Evolutionary conservation across 92 coral and sea anemone species (phyloP).

Genomic region (Umimayanthus chanpuru): DNA sequence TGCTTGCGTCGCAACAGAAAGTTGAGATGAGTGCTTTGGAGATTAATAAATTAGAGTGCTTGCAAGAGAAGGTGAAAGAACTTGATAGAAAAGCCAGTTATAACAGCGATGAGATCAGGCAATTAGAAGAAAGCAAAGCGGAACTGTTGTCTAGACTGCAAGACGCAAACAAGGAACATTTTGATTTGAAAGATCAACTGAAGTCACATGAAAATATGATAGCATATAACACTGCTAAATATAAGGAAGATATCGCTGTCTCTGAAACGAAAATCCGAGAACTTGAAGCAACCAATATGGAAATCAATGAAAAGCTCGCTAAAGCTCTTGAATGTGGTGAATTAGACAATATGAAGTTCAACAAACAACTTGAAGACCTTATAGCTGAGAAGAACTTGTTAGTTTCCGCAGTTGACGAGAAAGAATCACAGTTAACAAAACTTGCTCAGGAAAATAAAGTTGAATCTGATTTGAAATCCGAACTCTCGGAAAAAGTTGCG

Average conservation of each 20-base stretch:
- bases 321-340: constrained; percentile 36
- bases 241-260: constrained; percentile 49
- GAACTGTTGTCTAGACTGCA: constrained; percentile 58
- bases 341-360: neutral
- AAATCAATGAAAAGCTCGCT: constrained; percentile 4
- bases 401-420: constrained; percentile 21
- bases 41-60: constrained; percentile 30
- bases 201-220: constrained; percentile 15
- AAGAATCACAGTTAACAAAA: constrained; percentile 15
- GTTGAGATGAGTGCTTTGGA: constrained; percentile 44
- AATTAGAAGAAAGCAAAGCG: constrained; percentile 39
- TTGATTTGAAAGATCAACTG: constrained; percentile 32
- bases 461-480: neutral
- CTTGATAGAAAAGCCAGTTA: constrained; percentile 29
- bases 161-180: constrained; percentile 34
- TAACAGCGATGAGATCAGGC: constrained; percentile 42
- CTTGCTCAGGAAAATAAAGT: constrained; percentile 41
- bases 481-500: constrained; percentile 10
- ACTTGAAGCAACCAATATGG: constrained; percentile 35
- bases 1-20: constrained; percentile 55
- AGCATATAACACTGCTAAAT: constrained; percentile 16
- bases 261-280: constrained; percentile 34
- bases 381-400: constrained; percentile 10
- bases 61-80: constrained; percentile 50
- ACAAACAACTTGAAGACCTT: constrained; percentile 22